phyloP scores from a whole-genome alignment of 2,113 vertebrate genomes.

The Hypomesus transpacificus region DNA sequence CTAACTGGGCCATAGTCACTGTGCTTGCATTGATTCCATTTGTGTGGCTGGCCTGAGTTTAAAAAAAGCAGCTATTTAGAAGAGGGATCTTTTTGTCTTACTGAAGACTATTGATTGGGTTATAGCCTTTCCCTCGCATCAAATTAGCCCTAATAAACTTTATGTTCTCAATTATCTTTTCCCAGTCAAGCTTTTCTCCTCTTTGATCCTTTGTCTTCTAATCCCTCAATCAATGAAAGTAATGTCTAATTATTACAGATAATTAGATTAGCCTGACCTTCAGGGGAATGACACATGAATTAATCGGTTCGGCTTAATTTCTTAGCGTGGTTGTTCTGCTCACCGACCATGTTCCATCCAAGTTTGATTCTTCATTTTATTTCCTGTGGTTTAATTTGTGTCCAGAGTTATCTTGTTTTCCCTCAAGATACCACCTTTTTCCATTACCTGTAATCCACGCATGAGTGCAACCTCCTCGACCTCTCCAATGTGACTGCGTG shows the following conservation, averaged over 20 bases:
- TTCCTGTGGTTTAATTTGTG: too few species aligned
- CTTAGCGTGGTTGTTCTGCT: not conserved
- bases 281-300: not conserved
- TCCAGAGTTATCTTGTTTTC: too few species aligned
- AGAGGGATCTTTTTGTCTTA: slow-evolving; percentile 30
- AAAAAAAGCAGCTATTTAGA: slow-evolving; percentile 50
- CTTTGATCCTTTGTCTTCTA: slow-evolving; percentile 27
- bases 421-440: not conserved
- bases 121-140: slow-evolving; percentile 27
- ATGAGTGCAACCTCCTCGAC: not conserved
- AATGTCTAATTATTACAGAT: slow-evolving; percentile 17
- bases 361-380: too few species aligned
- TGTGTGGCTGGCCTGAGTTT: slow-evolving; percentile 40
- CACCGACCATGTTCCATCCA: not conserved
- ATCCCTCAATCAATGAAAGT: slow-evolving; percentile 36
- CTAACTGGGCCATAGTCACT: slow-evolving; percentile 24
- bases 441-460: not conserved
- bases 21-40: slow-evolving; percentile 36
- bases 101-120: slow-evolving; percentile 55
- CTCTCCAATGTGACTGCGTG: too few species aligned
- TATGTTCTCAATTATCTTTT: slow-evolving; percentile 52
- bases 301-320: not conserved
- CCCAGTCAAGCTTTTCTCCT: slow-evolving; percentile 32
- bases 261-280: slow-evolving; percentile 13
- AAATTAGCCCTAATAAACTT: slow-evolving; percentile 34